Percentiles rank a stretch among this genome's conserved stretches.
Evolutionary conservation across 2,888 invertebrate species (phyloP).

Genomic region (Tetheella fluctuosa): DNA sequence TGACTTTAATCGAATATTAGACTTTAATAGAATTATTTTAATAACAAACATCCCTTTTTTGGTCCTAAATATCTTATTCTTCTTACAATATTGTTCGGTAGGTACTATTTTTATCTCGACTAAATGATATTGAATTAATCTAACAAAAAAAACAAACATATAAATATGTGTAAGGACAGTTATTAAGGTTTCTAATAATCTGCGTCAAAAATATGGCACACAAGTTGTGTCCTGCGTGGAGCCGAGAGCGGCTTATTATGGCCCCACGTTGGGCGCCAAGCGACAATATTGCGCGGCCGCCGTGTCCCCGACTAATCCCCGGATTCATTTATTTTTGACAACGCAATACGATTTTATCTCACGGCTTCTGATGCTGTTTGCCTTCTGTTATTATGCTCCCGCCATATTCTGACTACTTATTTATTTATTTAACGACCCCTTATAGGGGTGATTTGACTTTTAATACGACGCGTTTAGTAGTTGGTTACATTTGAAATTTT

Average conservation of each 20-base stretch:
- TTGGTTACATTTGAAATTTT: conserved; percentile 46
- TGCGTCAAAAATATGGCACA: conserved; percentile 31
- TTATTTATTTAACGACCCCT: conserved; percentile 80
- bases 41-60: no score
- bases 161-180: conserved; percentile 12
- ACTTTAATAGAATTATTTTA: no score
- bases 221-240: conserved; percentile 36
- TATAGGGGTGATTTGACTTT: conserved; percentile 75
- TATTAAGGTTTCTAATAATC: conserved; percentile 30
- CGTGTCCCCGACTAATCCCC: conserved; percentile 81
- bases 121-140: no score
- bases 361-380: conserved; percentile 84
- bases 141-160: no score
- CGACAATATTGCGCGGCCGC: conserved; percentile 78
- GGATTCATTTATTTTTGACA: conserved; percentile 85
- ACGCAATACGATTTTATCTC: conserved; percentile 85
- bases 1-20: no score
- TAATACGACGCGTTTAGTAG: conserved; percentile 74
- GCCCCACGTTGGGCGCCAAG: conserved; percentile 72
- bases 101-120: no score
- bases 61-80: no score
- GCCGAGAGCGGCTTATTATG: conserved; percentile 63
- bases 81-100: no score
- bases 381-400: conserved; percentile 81
- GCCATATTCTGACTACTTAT: conserved; percentile 79